These are phyloP conservation scores for Drosophila tsacasi DNA, from an alignment of 1,140 invertebrate genomes.

Conservation along the genomic window DNA sequence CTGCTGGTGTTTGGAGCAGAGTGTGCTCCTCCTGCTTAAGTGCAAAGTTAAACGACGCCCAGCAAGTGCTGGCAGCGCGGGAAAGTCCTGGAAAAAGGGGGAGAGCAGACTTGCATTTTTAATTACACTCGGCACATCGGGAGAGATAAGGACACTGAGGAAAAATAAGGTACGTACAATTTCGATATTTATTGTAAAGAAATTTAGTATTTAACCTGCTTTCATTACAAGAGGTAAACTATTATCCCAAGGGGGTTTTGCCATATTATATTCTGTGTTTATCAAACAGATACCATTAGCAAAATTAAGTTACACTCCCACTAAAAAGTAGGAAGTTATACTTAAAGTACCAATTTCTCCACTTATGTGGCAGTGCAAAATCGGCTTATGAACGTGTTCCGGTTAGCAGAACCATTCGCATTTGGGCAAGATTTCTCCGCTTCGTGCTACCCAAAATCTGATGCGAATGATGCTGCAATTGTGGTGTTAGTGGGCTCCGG, in stretches of 20 bases:
- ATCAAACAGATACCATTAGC: no score
- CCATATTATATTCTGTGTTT: neutral
- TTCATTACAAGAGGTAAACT: no score
- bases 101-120: constrained; percentile 66
- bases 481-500: constrained; percentile 30
- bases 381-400: constrained; percentile 20
- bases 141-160: constrained; percentile 39
- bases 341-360: no score
- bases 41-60: constrained; percentile 80
- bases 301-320: neutral
- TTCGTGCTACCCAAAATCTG: neutral
- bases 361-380: neutral
- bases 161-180: neutral
- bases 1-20: neutral
- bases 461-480: constrained; percentile 18
- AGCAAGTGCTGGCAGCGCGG: constrained; percentile 45
- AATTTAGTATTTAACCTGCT: no score
- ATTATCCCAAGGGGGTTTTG: no score
- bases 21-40: constrained; percentile 55
- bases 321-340: no score
- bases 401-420: neutral
- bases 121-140: constrained; percentile 70
- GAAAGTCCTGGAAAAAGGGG: constrained; percentile 2
- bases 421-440: constrained; percentile 1
- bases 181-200: no score